Percentiles rank a stretch among this genome's conserved stretches.
These are phyloP conservation scores for Cephus spinipes DNA, from an alignment of 2,888 invertebrate genomes.

Conservation along the genomic window DNA sequence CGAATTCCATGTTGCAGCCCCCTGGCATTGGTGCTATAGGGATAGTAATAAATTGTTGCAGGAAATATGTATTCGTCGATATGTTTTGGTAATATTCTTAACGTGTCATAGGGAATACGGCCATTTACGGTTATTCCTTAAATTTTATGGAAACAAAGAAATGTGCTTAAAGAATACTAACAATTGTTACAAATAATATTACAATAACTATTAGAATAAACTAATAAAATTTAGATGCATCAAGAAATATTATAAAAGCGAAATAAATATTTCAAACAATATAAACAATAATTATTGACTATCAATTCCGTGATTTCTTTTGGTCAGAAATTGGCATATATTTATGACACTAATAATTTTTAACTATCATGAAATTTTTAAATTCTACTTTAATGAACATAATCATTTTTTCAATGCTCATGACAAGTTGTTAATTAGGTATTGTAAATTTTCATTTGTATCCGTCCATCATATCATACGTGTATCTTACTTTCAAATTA, in stretches of 20 bases:
- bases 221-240: too few relatives aligned
- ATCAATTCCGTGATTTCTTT: too few relatives aligned
- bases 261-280: too few relatives aligned
- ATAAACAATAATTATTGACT: too few relatives aligned
- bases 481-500: too few relatives aligned
- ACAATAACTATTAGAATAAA: background rate
- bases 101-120: background rate
- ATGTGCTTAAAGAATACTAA: background rate
- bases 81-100: slow-evolving; percentile 10
- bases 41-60: slow-evolving; percentile 34
- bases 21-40: slow-evolving; percentile 81
- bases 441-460: background rate
- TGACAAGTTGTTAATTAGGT: background rate
- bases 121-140: slow-evolving; percentile 14
- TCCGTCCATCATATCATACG: too few relatives aligned
- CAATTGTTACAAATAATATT: background rate
- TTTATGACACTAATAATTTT: too few relatives aligned
- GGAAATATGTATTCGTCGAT: background rate
- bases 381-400: too few relatives aligned
- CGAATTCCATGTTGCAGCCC: slow-evolving; percentile 80
- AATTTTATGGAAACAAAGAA: slow-evolving; percentile 30
- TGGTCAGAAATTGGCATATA: too few relatives aligned
- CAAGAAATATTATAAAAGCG: too few relatives aligned
- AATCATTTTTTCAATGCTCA: background rate
- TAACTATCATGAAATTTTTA: too few relatives aligned